Conservation (phyloP, 1,140 invertebrate species). For the Drosophila aff. region DNA sequence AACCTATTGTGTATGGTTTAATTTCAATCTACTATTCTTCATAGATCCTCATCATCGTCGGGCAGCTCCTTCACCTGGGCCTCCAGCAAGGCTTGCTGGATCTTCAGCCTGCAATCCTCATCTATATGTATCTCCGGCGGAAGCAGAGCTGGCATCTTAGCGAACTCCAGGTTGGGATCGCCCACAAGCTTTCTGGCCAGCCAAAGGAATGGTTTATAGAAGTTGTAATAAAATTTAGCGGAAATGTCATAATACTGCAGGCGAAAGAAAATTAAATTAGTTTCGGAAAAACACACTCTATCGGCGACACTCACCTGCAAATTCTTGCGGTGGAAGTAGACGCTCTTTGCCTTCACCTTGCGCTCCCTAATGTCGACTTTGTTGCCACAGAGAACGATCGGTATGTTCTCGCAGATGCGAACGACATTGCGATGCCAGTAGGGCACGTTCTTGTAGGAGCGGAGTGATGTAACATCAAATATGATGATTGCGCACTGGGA, state of each 20-base stretch:
- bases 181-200: not conserved
- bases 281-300: not conserved
- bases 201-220: not conserved
- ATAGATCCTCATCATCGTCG: not conserved
- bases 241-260: slow-evolving; percentile 71
- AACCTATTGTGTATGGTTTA: not conserved
- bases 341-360: slow-evolving; percentile 99
- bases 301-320: slow-evolving; percentile 91
- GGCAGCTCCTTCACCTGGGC: not conserved
- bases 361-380: slow-evolving; percentile 99
- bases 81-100: not conserved
- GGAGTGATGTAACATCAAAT: slow-evolving; percentile 99
- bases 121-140: not conserved
- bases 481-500: slow-evolving; percentile 99
- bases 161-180: not conserved
- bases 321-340: slow-evolving; percentile 99
- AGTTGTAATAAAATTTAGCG: not conserved
- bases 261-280: not conserved
- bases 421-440: slow-evolving; percentile 99
- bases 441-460: slow-evolving; percentile 99
- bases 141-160: not conserved
- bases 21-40: not conserved
- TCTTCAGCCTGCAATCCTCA: not conserved
- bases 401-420: slow-evolving; percentile 99
- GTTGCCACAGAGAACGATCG: slow-evolving; percentile 98